phyloP scores from a whole-genome alignment of 2,888 invertebrate genomes.

The Thecocarcelia acutangulata region DNA sequence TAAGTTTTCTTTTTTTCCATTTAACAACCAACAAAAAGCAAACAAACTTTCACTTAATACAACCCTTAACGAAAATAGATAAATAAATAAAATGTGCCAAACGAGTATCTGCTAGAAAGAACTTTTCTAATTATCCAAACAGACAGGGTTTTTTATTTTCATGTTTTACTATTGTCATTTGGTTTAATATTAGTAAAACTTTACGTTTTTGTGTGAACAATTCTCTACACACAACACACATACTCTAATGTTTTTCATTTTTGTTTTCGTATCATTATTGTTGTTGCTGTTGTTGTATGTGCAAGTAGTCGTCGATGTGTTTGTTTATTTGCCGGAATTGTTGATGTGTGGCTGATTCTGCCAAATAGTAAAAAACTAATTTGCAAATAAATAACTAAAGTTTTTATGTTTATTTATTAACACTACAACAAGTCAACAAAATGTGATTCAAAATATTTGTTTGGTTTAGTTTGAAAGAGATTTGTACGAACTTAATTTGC shows the following conservation, averaged over 20 bases:
- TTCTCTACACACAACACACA: slow-evolving; percentile 32
- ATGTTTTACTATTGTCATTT: slow-evolving; percentile 64
- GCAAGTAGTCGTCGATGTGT: background rate
- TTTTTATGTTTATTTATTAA: slow-evolving; percentile 55
- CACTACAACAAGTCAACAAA: slow-evolving; percentile 47
- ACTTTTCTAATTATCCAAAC: slow-evolving; percentile 68
- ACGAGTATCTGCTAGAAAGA: slow-evolving; percentile 49
- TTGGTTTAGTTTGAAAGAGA: slow-evolving; percentile 22
- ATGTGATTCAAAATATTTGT: slow-evolving; percentile 33
- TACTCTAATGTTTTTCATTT: slow-evolving; percentile 35
- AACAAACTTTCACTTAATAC: slow-evolving; percentile 56
- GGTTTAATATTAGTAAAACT: slow-evolving; percentile 37
- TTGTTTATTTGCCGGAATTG: slow-evolving; percentile 23
- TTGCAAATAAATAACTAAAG: slow-evolving; percentile 69
- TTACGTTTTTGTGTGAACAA: slow-evolving; percentile 14
- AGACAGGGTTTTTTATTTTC: slow-evolving; percentile 59
- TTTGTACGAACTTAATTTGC: slow-evolving; percentile 20
- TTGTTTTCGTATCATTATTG: slow-evolving; percentile 43
- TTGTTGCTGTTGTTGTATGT: slow-evolving; percentile 16
- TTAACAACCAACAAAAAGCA: slow-evolving; percentile 1
- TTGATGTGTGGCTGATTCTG: slow-evolving; percentile 38
- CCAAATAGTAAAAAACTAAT: slow-evolving; percentile 61
- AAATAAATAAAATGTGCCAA: slow-evolving; percentile 35
- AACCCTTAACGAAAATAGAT: slow-evolving; percentile 56
- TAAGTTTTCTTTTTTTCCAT: slow-evolving; percentile 38